phyloP scores from a whole-genome alignment of 2,113 vertebrate species.

The Dipodomys merriami region DNA sequence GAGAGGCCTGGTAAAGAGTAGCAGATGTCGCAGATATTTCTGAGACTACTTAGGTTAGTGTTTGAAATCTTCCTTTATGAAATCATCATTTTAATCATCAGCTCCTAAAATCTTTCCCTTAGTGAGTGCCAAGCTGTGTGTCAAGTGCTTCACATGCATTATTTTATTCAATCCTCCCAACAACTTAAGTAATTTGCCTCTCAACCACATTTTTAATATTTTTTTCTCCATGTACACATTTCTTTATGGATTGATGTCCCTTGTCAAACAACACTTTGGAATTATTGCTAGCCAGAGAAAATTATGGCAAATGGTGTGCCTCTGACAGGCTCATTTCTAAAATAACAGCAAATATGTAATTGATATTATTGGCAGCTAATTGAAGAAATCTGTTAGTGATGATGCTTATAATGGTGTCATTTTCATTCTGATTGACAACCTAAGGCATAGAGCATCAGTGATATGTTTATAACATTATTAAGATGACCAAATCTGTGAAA shows the following conservation, averaged over 20 bases:
- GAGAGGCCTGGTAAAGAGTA: conserved; percentile 8
- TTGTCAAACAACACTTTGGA: conserved; percentile 54
- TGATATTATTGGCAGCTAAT: conserved; percentile 77
- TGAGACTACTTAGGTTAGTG: neutral
- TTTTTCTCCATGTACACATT: neutral
- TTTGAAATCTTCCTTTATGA: neutral
- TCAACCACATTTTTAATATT: conserved; percentile 5
- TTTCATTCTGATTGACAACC: conserved; percentile 72
- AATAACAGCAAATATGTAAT: conserved; percentile 68
- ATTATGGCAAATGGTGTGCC: conserved; percentile 64
- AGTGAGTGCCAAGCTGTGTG: conserved; percentile 36
- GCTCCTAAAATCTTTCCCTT: conserved; percentile 2
- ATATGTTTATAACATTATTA: conserved; percentile 69
- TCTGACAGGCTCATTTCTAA: conserved; percentile 67
- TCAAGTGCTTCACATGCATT: neutral
- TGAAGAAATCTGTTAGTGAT: conserved; percentile 74
- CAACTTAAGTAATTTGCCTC: neutral
- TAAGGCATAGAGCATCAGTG: conserved; percentile 30
- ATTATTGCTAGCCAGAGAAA: conserved; percentile 59
- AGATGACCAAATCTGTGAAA: conserved; percentile 69
- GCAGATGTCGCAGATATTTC: neutral
- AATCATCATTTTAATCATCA: conserved; percentile 39
- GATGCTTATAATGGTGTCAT: conserved; percentile 66
- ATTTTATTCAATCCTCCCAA: neutral
- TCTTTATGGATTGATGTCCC: conserved; percentile 29